These are phyloP conservation scores for Actinia tenebrosa DNA, from an alignment of 64 coral and sea anemone genomes.

Conservation along the genomic window DNA sequence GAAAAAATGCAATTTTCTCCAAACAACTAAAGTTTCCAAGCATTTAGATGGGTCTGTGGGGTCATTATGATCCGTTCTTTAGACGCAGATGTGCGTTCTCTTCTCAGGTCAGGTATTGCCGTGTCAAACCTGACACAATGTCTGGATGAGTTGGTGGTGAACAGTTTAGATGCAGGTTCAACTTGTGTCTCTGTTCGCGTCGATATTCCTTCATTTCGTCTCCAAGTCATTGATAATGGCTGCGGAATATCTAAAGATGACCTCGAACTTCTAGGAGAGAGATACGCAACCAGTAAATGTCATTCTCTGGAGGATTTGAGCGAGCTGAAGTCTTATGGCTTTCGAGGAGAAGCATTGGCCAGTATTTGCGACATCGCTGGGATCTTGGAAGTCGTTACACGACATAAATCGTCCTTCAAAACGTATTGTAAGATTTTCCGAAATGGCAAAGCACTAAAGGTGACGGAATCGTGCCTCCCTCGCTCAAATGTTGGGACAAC, in stretches of 20 bases:
- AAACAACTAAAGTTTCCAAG: background rate
- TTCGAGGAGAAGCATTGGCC: constrained; percentile 88
- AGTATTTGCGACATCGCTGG: constrained; percentile 74
- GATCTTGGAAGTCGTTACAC: constrained; percentile 75
- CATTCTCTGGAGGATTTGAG: constrained; percentile 67
- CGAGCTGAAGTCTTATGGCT: constrained; percentile 62
- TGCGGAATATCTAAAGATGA: constrained; percentile 54
- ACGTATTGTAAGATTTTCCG: constrained; percentile 80
- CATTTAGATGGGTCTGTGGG: background rate
- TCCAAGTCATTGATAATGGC: constrained; percentile 87
- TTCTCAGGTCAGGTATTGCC: constrained; percentile 81
- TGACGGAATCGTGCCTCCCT: constrained; percentile 56
- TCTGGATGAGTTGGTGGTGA: constrained; percentile 88
- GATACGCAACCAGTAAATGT: constrained; percentile 95
- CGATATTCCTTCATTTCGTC: constrained; percentile 63
- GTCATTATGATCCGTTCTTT: constrained; percentile 73
- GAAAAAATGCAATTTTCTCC: background rate
- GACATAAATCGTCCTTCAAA: constrained; percentile 70
- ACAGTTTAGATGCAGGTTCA: constrained; percentile 84
- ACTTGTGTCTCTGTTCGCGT: constrained; percentile 68
- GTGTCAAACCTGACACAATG: constrained; percentile 81
- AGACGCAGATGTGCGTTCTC: constrained; percentile 64
- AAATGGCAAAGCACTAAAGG: constrained; percentile 67
- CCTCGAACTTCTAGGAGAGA: constrained; percentile 60
- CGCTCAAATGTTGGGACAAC: constrained; percentile 70